Evolutionary conservation across 2,888 invertebrate genomes (phyloP).

Genomic region (Ecdyonurus torrentis): DNA sequence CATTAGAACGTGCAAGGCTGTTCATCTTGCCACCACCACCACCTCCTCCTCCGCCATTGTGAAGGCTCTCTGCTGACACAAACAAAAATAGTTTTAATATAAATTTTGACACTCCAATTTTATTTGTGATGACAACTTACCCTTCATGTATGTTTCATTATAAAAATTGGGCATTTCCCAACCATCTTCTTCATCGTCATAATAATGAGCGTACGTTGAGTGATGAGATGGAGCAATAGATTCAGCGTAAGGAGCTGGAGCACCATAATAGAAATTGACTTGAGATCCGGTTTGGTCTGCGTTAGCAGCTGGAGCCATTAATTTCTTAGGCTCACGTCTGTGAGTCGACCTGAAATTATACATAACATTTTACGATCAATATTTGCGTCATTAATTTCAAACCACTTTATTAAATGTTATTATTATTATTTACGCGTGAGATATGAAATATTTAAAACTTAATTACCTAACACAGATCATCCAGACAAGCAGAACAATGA

Average conservation of each 20-base stretch:
- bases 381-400: neutral
- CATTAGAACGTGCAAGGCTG: slow-evolving; percentile 81
- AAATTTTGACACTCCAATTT: too few species aligned
- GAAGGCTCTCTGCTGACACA: slow-evolving; percentile 57
- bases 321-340: slow-evolving; percentile 79
- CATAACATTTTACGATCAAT: neutral
- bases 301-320: slow-evolving; percentile 76
- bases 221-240: slow-evolving; percentile 91
- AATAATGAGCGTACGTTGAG: slow-evolving; percentile 89
- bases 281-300: slow-evolving; percentile 50
- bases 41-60: slow-evolving; percentile 32
- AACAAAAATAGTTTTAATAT: too few species aligned
- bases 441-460: neutral
- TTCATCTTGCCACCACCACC: slow-evolving; percentile 59
- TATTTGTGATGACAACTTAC: slow-evolving; percentile 26
- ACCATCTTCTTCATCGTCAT: slow-evolving; percentile 89
- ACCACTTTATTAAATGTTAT: neutral
- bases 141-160: slow-evolving; percentile 93
- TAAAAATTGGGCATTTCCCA: slow-evolving; percentile 98
- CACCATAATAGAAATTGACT: slow-evolving; percentile 92
- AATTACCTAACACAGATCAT: slow-evolving; percentile 83
- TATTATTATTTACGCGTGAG: neutral
- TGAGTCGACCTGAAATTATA: slow-evolving; percentile 47
- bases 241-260: slow-evolving; percentile 86
- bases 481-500: slow-evolving; percentile 85